A percentile compares a stretch with the other conserved stretches of the same genome.
Conservation (phyloP, 2,888 invertebrate species). For the Heteropelma amictum region DNA sequence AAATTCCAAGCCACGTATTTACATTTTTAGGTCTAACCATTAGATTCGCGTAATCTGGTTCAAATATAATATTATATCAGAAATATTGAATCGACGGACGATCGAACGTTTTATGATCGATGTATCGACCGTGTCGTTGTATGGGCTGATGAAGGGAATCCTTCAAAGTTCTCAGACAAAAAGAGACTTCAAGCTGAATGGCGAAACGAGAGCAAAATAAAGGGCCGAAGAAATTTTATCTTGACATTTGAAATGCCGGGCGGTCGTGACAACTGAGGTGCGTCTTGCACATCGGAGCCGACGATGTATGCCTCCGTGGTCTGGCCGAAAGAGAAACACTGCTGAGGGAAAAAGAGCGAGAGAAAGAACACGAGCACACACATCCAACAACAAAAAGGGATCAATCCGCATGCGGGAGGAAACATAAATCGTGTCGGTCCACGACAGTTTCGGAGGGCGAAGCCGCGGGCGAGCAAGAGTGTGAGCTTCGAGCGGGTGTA, state of each 20-base stretch:
- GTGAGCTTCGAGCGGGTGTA: constrained; percentile 35
- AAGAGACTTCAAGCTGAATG: background rate
- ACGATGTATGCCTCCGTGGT: constrained; percentile 21
- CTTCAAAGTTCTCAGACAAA: too few species aligned
- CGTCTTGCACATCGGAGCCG: constrained; percentile 5
- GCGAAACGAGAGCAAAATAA: background rate
- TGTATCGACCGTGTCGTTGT: too few species aligned
- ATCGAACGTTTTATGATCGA: too few species aligned
- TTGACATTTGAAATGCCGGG: constrained; percentile 19
- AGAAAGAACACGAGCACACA: constrained; percentile 55
- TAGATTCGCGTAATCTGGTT: too few species aligned
- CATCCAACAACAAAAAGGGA: constrained; percentile 72
- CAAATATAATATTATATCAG: too few species aligned
- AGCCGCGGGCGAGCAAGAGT: constrained; percentile 61
- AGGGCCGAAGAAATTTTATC: constrained; percentile 3
- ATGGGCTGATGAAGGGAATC: too few species aligned
- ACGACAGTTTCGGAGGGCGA: constrained; percentile 72
- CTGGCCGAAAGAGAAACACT: constrained; percentile 27
- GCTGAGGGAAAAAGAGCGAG: constrained; percentile 24
- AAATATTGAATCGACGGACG: too few species aligned
- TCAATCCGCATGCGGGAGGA: constrained; percentile 74
- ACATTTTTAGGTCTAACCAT: too few species aligned
- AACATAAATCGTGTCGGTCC: constrained; percentile 72
- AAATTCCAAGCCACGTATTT: too few species aligned
- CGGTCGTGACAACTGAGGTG: constrained; percentile 33